phyloP scores from a whole-genome alignment of 2,797 vertebrate genomes.

The Microhierax caerulescens region DNA sequence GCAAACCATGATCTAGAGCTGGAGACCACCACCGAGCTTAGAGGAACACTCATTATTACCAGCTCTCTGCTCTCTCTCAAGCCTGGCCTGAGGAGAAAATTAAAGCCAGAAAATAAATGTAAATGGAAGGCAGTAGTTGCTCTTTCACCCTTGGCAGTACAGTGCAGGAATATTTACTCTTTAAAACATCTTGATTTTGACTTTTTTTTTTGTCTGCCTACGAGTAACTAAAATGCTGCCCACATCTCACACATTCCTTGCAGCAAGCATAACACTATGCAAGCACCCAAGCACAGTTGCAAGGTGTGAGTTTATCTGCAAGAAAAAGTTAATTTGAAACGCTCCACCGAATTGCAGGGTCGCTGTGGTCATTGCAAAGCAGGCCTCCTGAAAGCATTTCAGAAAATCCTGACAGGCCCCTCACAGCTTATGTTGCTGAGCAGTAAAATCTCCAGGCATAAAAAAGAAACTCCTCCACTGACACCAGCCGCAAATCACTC shows the following conservation, averaged over 20 bases:
- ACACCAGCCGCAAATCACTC: neutral
- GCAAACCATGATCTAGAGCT: neutral
- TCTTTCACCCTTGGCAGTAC: neutral
- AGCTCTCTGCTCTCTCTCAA: neutral
- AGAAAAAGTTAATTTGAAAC: neutral
- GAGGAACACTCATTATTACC: neutral
- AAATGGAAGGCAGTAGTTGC: neutral
- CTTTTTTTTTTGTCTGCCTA: neutral
- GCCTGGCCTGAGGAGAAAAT: neutral
- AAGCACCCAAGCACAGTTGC: neutral
- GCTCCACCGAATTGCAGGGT: neutral
- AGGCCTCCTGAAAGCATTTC: neutral
- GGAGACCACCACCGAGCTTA: neutral
- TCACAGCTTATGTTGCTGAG: neutral
- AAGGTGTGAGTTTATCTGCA: neutral
- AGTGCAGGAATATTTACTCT: neutral
- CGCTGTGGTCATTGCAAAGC: neutral
- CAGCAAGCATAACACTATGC: neutral
- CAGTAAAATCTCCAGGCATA: neutral
- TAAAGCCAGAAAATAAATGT: neutral
- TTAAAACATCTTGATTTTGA: neutral
- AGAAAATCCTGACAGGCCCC: neutral
- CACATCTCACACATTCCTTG: neutral
- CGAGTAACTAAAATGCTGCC: neutral
- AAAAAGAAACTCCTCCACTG: neutral